A percentile compares a stretch with the other conserved stretches of the same genome.
Evolutionary conservation across 2,888 invertebrate genomes (phyloP).

Genomic region (Agrotis exclamationis): DNA sequence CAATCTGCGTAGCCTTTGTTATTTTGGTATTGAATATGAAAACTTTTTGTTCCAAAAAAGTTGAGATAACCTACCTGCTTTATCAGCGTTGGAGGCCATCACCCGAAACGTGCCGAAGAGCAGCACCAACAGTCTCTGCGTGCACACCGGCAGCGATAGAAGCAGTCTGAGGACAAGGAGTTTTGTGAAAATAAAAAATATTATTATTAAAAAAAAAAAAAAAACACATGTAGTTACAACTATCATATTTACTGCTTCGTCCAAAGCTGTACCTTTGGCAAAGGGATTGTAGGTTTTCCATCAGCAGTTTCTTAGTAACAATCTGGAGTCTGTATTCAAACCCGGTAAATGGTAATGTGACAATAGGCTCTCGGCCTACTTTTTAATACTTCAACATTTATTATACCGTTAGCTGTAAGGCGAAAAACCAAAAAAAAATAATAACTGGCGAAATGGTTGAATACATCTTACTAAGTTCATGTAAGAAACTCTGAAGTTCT

Average conservation of each 20-base stretch:
- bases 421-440: no score
- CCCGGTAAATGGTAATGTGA: not conserved
- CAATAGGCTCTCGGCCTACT: not conserved
- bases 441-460: no score
- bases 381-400: not conserved
- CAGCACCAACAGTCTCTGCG: constrained; percentile 98
- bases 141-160: constrained; percentile 96
- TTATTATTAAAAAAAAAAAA: no score
- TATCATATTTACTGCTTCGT: not conserved
- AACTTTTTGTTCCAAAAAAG: no score
- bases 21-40: no score
- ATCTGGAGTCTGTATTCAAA: not conserved
- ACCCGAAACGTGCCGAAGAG: constrained; percentile 99
- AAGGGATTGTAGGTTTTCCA: no score
- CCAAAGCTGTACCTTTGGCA: no score
- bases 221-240: constrained; percentile 38
- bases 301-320: not conserved
- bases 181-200: no score
- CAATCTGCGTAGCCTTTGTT: not conserved
- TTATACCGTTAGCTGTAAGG: no score
- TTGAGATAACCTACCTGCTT: constrained; percentile 90
- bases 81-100: constrained; percentile 97
- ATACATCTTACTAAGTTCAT: no score
- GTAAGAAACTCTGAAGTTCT: not conserved
- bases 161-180: constrained; percentile 95